Percentiles rank a stretch among this genome's conserved stretches.
Evolutionary conservation across 2,113 vertebrate species (phyloP).

Genomic region (Gadus macrocephalus): DNA sequence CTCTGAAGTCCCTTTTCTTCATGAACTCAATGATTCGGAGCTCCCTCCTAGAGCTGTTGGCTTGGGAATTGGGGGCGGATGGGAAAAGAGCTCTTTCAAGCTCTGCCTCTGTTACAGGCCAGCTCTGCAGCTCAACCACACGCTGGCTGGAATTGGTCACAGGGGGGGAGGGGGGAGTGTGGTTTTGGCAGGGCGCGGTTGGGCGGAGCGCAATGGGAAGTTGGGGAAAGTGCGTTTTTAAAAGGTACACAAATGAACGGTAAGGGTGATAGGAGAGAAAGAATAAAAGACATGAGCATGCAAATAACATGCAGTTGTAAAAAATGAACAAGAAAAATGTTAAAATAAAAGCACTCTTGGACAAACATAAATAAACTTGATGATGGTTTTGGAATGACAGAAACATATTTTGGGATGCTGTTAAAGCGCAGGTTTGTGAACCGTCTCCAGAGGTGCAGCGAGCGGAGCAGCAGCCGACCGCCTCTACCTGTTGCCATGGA

Average conservation of each 20-base stretch:
- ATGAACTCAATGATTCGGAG: slow-evolving; percentile 87
- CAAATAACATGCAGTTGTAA: slow-evolving; percentile 14
- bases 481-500: slow-evolving; percentile 94
- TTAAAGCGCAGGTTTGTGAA: too few relatives aligned
- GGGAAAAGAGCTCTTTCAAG: slow-evolving; percentile 71
- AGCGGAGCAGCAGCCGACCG: background rate
- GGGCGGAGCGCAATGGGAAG: background rate
- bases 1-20: slow-evolving; percentile 88
- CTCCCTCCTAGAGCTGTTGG: slow-evolving; percentile 77
- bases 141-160: slow-evolving; percentile 71
- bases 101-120: slow-evolving; percentile 75
- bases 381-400: too few relatives aligned
- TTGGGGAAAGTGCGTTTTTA: background rate
- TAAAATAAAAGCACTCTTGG: slow-evolving; percentile 6
- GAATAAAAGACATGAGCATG: slow-evolving; percentile 33
- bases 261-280: slow-evolving; percentile 21
- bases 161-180: background rate
- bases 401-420: too few relatives aligned
- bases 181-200: background rate
- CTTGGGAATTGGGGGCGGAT: slow-evolving; percentile 72
- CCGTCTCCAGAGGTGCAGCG: background rate
- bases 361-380: too few relatives aligned
- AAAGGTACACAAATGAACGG: slow-evolving; percentile 6
- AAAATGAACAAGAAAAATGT: background rate
- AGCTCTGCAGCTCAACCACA: slow-evolving; percentile 79